phyloP scores from a whole-genome alignment of 1,140 invertebrate species.

The Zaprionus inermis region DNA sequence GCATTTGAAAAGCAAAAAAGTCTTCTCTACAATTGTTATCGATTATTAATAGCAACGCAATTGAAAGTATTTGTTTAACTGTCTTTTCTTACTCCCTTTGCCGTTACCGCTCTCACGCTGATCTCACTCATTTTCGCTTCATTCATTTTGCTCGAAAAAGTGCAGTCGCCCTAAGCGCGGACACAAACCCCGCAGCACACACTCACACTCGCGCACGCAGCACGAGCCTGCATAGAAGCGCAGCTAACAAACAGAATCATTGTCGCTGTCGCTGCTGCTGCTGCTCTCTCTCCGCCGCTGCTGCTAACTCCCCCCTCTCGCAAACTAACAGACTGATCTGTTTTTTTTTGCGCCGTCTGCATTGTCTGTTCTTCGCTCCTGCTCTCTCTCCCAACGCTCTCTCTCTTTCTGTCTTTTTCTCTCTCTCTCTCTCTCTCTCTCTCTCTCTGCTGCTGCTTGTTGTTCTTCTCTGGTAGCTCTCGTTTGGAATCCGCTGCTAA shows the following conservation, averaged over 20 bases:
- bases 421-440: neutral
- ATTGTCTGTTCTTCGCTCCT: slow-evolving; percentile 3
- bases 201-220: slow-evolving; percentile 12
- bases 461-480: slow-evolving; percentile 49
- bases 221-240: slow-evolving; percentile 21
- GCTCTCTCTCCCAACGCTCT: neutral
- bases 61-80: neutral
- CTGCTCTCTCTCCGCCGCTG: neutral
- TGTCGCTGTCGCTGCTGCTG: slow-evolving; percentile 17
- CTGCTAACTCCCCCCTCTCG: neutral
- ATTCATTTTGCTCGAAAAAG: slow-evolving; percentile 32
- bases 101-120: slow-evolving; percentile 9
- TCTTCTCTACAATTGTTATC: neutral
- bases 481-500: slow-evolving; percentile 75
- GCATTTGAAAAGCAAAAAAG: neutral
- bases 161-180: slow-evolving; percentile 40
- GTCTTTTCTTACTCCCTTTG: neutral
- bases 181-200: slow-evolving; percentile 56
- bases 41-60: neutral
- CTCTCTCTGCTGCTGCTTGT: neutral
- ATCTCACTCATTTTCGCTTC: slow-evolving; percentile 27
- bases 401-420: slow-evolving; percentile 9
- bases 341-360: slow-evolving; percentile 4
- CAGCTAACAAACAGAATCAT: slow-evolving; percentile 41
- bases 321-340: slow-evolving; percentile 10